Percentiles rank a stretch among this genome's conserved stretches.
phyloP scores from a whole-genome alignment of 2,797 vertebrate species.

The Alosa sapidissima region DNA sequence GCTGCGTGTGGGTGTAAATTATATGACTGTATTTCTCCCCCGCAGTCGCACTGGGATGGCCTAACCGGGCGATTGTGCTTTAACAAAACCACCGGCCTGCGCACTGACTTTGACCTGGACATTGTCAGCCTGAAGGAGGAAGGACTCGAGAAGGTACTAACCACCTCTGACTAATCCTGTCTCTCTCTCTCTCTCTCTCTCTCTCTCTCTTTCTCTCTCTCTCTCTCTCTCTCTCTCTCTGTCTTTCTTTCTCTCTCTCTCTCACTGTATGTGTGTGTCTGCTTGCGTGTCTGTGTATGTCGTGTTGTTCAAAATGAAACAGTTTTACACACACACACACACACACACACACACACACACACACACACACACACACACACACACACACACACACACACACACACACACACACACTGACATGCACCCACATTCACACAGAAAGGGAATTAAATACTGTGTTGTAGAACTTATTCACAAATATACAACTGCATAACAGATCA shows the following conservation, averaged over 20 bases:
- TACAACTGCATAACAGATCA: slow-evolving; percentile 12
- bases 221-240: neutral
- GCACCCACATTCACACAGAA: neutral
- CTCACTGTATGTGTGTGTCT: neutral
- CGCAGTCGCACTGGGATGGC: slow-evolving; percentile 98
- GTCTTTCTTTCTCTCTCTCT: neutral
- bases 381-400: neutral
- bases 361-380: neutral
- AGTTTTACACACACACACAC: neutral
- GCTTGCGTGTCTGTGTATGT: neutral
- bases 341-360: neutral
- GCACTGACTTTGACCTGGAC: slow-evolving; percentile 97
- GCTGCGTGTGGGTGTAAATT: neutral
- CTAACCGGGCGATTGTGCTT: slow-evolving; percentile 94
- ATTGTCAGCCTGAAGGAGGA: slow-evolving; percentile 96
- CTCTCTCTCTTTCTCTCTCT: neutral
- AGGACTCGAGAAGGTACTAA: slow-evolving; percentile 90
- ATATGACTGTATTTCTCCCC: slow-evolving; percentile 48
- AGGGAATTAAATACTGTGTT: neutral
- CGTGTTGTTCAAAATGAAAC: too few relatives aligned
- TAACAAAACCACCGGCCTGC: slow-evolving; percentile 91
- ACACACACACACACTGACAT: neutral
- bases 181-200: neutral
- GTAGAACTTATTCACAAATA: neutral
- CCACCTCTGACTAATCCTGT: neutral